Base-by-base conservation (phyloP, 2,113 vertebrate species). In the Oncorhynchus keta region DNA sequence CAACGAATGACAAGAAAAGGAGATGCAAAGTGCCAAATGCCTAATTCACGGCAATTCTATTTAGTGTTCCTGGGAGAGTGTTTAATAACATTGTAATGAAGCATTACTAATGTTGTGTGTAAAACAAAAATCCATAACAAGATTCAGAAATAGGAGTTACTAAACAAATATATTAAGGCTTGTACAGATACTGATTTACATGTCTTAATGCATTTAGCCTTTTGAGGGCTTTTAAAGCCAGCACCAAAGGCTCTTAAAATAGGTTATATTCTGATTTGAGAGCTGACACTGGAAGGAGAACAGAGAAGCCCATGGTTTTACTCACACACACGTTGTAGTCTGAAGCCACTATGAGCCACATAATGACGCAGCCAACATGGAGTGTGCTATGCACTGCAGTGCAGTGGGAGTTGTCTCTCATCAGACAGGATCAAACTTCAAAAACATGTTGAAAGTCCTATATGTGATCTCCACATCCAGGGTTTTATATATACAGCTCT, bases 381-480 rank as follows among this genome's bases (percentile, higher is more conserved):
- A 51, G 73, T 67, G 62, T 69, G 73, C 26, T 49, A 59, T 74
- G 64, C 39, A 45, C 39, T 11, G 9, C 39, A 45, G 39, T 7
- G 59, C 48, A 49, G 26, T 68, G 73, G 22, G 64, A 57, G 22
- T 57, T 32, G 49, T 22, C 45, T 35, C 57, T 64, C 71, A 57
- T 65, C 72, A 82, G 77, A 82, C 77, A 70, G 72, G 74, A 81
- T 75, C 55, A 39, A 76, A 79, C 72, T 67, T 55, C 55, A 70
- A 68, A 84, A 84, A 75, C 79, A 77, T 7, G 12, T 55, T 55
- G 51, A 55, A 55, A 11, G 70, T 67, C 20, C 61, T 74, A 67
- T 61, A 73, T 78, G 28, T 61, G 72, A 11, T 55, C 57, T 73
- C 65, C 13, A 22, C 20, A 62, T 62, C 59, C n/a, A 0, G 20